Conservation (phyloP, 2,113 vertebrate genomes). For the Baryphthengus martii region DNA sequence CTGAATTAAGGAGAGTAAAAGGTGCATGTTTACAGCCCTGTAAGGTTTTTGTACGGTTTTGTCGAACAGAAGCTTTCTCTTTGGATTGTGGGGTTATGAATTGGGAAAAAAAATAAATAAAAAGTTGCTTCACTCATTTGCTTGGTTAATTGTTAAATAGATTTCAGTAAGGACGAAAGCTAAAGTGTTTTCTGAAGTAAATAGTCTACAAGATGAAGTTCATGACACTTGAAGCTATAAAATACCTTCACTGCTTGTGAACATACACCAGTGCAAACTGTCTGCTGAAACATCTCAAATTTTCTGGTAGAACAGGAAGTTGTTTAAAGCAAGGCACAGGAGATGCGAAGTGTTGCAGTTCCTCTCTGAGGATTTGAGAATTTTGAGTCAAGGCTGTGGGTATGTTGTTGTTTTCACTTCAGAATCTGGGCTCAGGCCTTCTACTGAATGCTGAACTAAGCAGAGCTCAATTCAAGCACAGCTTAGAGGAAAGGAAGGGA, state of each 20-base stretch:
- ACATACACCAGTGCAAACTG: too few species aligned
- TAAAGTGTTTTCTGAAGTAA: neutral
- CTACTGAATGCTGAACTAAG: neutral
- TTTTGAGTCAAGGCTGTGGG: neutral
- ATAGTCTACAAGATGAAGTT: neutral
- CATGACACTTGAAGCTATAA: neutral
- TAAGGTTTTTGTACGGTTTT: neutral
- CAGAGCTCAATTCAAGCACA: neutral
- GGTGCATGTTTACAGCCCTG: too few species aligned
- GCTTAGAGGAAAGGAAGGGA: neutral
- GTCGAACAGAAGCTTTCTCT: neutral
- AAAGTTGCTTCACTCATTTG: neutral
- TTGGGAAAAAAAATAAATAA: too few species aligned
- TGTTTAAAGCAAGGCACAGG: neutral
- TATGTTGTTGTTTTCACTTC: neutral
- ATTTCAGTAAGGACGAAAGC: neutral
- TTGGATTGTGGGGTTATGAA: neutral
- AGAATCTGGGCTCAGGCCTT: neutral
- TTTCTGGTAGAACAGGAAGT: neutral
- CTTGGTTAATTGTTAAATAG: too few species aligned
- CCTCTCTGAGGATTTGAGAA: neutral
- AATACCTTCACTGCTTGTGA: neutral
- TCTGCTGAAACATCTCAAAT: neutral
- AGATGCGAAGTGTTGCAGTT: neutral
- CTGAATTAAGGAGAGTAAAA: neutral